Evolutionary conservation across 2,797 vertebrate species (phyloP).

Genomic region (Danio albolineatus): DNA sequence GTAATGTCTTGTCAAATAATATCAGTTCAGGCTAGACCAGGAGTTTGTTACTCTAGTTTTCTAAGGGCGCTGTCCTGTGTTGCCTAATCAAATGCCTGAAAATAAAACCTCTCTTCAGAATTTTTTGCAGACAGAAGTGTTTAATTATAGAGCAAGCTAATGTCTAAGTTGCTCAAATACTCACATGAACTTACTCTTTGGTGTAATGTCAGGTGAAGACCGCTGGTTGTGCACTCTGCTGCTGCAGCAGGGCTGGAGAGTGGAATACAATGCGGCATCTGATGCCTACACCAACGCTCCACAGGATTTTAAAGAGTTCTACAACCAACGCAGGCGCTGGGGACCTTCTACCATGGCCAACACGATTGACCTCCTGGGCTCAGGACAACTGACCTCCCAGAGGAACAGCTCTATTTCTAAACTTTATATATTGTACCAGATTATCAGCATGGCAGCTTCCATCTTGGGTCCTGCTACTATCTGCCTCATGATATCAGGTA

Average conservation of each 20-base stretch:
- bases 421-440: slow-evolving; percentile 77
- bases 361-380: slow-evolving; percentile 71
- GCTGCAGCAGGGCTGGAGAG: slow-evolving; percentile 81
- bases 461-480: slow-evolving; percentile 76
- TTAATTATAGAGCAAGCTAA: no score
- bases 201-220: slow-evolving; percentile 74
- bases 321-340: slow-evolving; percentile 81
- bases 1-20: slow-evolving; percentile 58
- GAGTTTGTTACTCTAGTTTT: no score
- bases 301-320: slow-evolving; percentile 79
- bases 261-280: slow-evolving; percentile 80
- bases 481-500: slow-evolving; percentile 78
- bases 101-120: no score
- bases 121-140: no score
- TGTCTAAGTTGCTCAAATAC: no score
- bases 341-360: slow-evolving; percentile 81
- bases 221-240: slow-evolving; percentile 82
- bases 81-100: no score
- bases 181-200: background rate
- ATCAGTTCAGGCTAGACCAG: background rate
- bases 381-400: slow-evolving; percentile 59
- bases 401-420: slow-evolving; percentile 77
- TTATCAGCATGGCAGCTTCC: slow-evolving; percentile 68
- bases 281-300: slow-evolving; percentile 83
- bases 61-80: no score